A percentile compares a stretch with the other conserved stretches of the same genome.
Conservation (phyloP, 2,113 vertebrate species). For the Cephalopterus ornatus region DNA sequence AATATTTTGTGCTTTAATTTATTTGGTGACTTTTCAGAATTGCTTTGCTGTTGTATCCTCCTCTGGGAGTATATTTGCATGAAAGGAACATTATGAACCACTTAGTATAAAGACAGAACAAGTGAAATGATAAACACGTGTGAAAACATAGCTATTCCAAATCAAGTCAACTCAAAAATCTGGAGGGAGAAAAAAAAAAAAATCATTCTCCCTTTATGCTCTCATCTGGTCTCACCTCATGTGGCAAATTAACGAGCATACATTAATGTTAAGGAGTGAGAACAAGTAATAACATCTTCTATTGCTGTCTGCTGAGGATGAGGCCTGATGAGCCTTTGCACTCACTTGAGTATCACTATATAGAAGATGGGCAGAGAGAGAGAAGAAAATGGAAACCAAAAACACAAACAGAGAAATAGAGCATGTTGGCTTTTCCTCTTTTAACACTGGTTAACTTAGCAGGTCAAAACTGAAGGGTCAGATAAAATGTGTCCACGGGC, state of each 20-base stretch:
- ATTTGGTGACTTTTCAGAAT: conserved; percentile 13
- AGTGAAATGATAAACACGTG: conserved; percentile 15
- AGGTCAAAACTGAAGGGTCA: not conserved
- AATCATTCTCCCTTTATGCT: not conserved
- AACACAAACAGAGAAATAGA: not conserved
- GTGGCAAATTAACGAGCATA: not conserved
- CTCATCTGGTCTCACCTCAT: not conserved
- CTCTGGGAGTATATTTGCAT: conserved; percentile 25
- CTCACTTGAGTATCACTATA: not conserved
- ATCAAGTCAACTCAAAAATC: not conserved
- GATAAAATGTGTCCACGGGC: not conserved
- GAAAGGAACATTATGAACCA: not conserved
- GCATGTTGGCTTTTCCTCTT: not conserved
- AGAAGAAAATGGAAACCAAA: not conserved
- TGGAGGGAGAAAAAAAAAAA: not conserved
- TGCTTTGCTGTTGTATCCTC: not conserved
- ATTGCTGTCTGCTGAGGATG: not conserved
- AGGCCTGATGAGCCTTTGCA: not conserved
- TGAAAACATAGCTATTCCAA: conserved; percentile 1
- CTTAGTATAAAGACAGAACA: not conserved
- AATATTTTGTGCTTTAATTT: not conserved
- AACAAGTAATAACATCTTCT: not conserved
- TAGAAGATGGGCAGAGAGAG: not conserved
- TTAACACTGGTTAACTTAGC: not conserved
- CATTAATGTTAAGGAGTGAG: not conserved